Percentiles rank a stretch among this genome's conserved stretches.
These are phyloP conservation scores for Drosophila ogumai DNA, from an alignment of 1,140 invertebrate species.

Conservation along the genomic window DNA sequence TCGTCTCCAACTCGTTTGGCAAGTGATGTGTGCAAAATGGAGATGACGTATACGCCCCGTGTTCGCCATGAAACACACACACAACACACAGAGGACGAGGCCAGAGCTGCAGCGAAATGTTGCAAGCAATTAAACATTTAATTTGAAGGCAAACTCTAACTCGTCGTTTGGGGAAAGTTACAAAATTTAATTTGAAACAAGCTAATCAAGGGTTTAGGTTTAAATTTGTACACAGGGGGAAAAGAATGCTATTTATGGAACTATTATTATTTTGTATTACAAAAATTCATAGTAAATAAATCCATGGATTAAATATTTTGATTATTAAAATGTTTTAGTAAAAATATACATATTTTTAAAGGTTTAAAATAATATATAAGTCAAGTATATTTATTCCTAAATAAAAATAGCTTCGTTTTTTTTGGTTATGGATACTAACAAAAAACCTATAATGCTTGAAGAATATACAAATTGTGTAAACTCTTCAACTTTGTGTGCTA, in stretches of 20 bases:
- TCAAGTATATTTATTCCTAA: too few relatives aligned
- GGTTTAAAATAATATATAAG: too few relatives aligned
- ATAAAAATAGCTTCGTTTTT: too few relatives aligned
- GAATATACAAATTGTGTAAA: background rate
- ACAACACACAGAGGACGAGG: background rate
- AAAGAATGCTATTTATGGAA: background rate
- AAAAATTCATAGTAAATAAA: too few relatives aligned
- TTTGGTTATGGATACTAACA: too few relatives aligned
- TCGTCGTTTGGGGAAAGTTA: conserved; percentile 19
- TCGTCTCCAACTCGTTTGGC: conserved; percentile 22
- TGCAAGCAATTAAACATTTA: conserved; percentile 64
- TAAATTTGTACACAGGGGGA: conserved; percentile 1
- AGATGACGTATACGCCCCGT: conserved; percentile 60
- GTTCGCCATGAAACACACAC: background rate
- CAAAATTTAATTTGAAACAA: conserved; percentile 35
- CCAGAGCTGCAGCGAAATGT: conserved; percentile 38
- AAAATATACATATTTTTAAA: too few relatives aligned
- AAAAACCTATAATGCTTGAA: too few relatives aligned
- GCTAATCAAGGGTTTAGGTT: conserved; percentile 54
- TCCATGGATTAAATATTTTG: too few relatives aligned
- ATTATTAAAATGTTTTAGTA: too few relatives aligned
- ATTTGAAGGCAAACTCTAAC: conserved; percentile 51
- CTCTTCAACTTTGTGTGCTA: too few relatives aligned
- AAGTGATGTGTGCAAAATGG: conserved; percentile 51
- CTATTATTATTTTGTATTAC: background rate